Conservation (phyloP, 2,888 invertebrate genomes). For the Pollenia griseotomentosa region DNA sequence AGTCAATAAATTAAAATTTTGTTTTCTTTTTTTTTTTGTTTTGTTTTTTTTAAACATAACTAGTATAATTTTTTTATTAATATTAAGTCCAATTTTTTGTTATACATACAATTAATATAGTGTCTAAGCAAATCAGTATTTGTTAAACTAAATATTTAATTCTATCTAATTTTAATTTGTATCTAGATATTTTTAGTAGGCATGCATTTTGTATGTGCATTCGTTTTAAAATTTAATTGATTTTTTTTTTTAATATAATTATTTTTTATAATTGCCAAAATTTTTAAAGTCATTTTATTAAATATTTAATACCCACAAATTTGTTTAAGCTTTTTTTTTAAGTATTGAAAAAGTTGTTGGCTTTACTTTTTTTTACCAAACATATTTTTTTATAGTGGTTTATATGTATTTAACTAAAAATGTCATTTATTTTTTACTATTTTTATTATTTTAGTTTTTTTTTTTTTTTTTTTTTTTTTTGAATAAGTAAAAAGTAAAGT, state of each 20-base stretch:
- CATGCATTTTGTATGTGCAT: constrained; percentile 57
- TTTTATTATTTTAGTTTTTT: constrained; percentile 42
- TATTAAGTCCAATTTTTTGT: constrained; percentile 12
- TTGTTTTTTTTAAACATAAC: not conserved
- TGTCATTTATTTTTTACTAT: constrained; percentile 61
- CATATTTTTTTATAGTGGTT: not conserved
- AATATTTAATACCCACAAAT: constrained; percentile 11
- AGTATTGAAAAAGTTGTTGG: constrained; percentile 8
- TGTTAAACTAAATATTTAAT: constrained; percentile 59
- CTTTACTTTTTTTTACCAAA: not conserved
- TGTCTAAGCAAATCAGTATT: constrained; percentile 70
- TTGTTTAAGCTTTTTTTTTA: constrained; percentile 23
- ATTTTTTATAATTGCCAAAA: constrained; percentile 41
- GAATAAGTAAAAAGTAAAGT: constrained; percentile 50
- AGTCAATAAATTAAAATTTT: constrained; percentile 45
- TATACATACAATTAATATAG: constrained; percentile 43
- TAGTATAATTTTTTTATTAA: constrained; percentile 33
- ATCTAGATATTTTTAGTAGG: constrained; percentile 49
- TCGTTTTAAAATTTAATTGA: constrained; percentile 36
- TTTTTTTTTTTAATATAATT: constrained; percentile 57
- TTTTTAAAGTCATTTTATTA: constrained; percentile 17
- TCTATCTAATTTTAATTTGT: constrained; percentile 37
- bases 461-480: constrained; percentile 22
- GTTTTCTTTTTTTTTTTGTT: not conserved
- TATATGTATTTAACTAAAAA: not conserved